Base-by-base conservation (phyloP, 1,140 invertebrate genomes). In the Caerostris extrusa region DNA sequence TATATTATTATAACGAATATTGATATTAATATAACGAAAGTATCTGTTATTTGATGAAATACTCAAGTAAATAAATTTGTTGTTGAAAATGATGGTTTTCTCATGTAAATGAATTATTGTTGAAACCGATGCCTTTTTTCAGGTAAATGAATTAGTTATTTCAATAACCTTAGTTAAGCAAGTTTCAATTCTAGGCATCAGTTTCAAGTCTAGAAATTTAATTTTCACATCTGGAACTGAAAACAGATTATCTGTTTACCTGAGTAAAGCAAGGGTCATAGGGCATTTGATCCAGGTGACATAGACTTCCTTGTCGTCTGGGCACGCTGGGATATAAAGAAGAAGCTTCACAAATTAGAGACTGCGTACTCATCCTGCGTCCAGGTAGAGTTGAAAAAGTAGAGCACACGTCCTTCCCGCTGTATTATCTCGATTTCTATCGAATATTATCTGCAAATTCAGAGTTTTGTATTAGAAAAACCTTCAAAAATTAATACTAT, bases 271-370 rank as follows among this genome's bases (percentile, higher is more conserved):
- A 77, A 10, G 83, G 10, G 0, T 93, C 91, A 60, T 69, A 93
- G 5, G 91, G 7, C 3, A 60, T 17, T 50, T 87, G 58, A 12
- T 93, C 85, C 55, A 93, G 19, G 17, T 88, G 86, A 8, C 60
- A 67, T n/a, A 88, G 61, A 34, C 92, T 93, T 8, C 92, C 92
- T 61, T 93, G 92, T 1, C 92, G 85, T n/a, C 91, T 92, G 3
- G 91, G 91, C 12, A 88, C 67, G 34, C 85, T 88, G 1, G 91
- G 82, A 56, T 88, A 93, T 12, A 89, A 6, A 0, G 92, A 88
- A 12, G 86, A 82, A 0, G 92, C 85, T 64, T 93, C 92, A 55
- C 91, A 93, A 50, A 93, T 71, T 2, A 93, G 10, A 53, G 91
- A 93, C 64, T 86, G 85, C 3, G 91, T 77, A 10, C 91, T 93